Base-by-base conservation (phyloP, 2,888 invertebrate genomes). In the Orchesellides sinensis region DNA sequence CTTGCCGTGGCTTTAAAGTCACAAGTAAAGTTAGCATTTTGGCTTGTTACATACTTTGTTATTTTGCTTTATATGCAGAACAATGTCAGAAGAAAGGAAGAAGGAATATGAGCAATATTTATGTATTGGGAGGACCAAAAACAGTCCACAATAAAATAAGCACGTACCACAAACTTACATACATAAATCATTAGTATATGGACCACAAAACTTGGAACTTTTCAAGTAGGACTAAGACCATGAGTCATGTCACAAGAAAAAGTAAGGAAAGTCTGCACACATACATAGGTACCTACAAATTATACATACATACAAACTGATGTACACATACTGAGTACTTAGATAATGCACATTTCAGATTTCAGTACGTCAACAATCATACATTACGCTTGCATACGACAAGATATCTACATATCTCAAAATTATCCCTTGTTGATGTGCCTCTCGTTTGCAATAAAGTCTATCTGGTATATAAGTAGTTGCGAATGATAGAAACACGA, bases 161-260 rank as follows among this genome's bases (percentile, higher is more conserved):
- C 70, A 56, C 70, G 56, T 56, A 70, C 70, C 70, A 56, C 70
- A 63, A n/a, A n/a, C n/a, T n/a, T 10, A 56, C 70, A 70, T 35
- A 32, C 6, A 23, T 45, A 70, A n/a, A n/a, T n/a, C 23, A n/a
- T 52, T 4, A 56, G 56, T 56, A 56, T n/a, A n/a, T 54, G 70
- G 56, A 70, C 70, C 70, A n/a, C 70, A 70, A 52, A 52, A 69
- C 19, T 47, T 47, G 3, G 19, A 47, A 19, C 54, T 70, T 52
- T 70, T 40, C 35, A n/a, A 17, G 8, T 32, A 69, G 14, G 61
- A 35, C 27, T 63, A n/a, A 25, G 29, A 32, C 25, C 14, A 70
- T 70, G 70, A 70, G 56, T 70, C 70, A 70, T 5, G 6, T 4
- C 21, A 49, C 8, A 21, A 47, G 47, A 52, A 23, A 47, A 69